Base-by-base conservation (phyloP, 2,113 vertebrate species). In the Chrysemys picta region DNA sequence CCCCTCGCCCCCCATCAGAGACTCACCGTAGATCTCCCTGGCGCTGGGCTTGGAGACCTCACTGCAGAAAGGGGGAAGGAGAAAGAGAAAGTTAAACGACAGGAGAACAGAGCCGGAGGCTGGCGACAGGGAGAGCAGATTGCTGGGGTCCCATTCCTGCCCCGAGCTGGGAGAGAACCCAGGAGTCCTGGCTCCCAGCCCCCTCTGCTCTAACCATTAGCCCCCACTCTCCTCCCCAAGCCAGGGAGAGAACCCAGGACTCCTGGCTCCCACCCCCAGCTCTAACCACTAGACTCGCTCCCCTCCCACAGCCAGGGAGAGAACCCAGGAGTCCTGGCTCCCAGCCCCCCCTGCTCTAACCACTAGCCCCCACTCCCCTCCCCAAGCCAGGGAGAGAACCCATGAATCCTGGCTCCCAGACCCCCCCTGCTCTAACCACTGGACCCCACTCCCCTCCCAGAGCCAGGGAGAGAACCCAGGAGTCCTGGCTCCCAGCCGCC, bases 1-100 rank as follows among this genome's bases (percentile, higher is more conserved):
- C 13, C 5, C 14, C 14, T 2, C 4, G 8, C 31, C 53, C 38
- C 19, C 45, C 35, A 24, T 50, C 47, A 49, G 45, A 29, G 14
- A 94, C 97, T 97, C 88, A 98, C 98, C 98, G 52, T 98, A 98
- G 85, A 98, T 97, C 25, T 96, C 95, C 95, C 97, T 98, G 85
- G 97, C 98, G 16, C 96, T 98, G 10, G 95, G 97, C 65, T 96
- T 98, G 10, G 95, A 94, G 59, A 93, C 80, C 38, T 96, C 95
- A 84, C 97, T 92, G 6, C 91, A 76, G 53, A 97, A 98, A 72
- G 45, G 17, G 93, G 53, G 80, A 42, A 50, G 57, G 85, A 89
- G 24, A 21, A 31, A 29, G 13, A 9, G 42, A 52, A 80, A 88
- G 62, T 49, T 50, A 75, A 45, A 54, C 11, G 4, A 31, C 29